Conservation (phyloP, 2,797 vertebrate species). For the Sciurus vulgaris region DNA sequence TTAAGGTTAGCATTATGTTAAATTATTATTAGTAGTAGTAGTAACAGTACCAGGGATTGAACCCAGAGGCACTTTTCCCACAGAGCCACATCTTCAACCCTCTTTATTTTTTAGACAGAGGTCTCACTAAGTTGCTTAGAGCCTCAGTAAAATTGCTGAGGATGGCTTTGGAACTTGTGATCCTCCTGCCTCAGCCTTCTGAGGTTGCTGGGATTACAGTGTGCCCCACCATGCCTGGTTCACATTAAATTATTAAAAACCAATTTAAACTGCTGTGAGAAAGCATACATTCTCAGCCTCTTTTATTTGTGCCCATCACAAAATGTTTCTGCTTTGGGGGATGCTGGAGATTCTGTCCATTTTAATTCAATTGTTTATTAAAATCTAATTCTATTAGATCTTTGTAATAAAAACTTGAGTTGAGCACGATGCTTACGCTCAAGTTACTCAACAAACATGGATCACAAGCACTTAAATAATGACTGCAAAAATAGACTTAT, state of each 20-base stretch:
- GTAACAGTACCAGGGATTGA: too few species aligned
- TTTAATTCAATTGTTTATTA: conserved; percentile 46
- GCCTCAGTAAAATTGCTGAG: too few species aligned
- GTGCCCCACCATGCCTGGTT: too few species aligned
- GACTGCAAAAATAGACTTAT: conserved; percentile 33
- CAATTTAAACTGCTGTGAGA: neutral
- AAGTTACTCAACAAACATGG: conserved; percentile 35
- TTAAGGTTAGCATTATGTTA: neutral
- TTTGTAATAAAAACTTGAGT: conserved; percentile 53
- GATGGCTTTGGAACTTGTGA: too few species aligned
- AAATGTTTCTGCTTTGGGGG: conserved; percentile 56
- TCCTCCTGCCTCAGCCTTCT: too few species aligned
- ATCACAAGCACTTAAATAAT: conserved; percentile 59
- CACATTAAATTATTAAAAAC: conserved; percentile 19
- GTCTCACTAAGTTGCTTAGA: too few species aligned
- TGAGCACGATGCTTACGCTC: neutral
- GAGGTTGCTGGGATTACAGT: too few species aligned
- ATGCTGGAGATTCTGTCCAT: neutral
- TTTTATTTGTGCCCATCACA: neutral
- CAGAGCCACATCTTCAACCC: too few species aligned
- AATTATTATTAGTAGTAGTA: neutral
- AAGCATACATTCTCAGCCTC: neutral
- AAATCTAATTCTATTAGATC: neutral
- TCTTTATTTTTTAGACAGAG: too few species aligned
- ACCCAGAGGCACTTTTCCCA: too few species aligned